These are phyloP conservation scores for Anagrus nilaparvatae DNA, from an alignment of 1,140 invertebrate species.

Conservation along the genomic window DNA sequence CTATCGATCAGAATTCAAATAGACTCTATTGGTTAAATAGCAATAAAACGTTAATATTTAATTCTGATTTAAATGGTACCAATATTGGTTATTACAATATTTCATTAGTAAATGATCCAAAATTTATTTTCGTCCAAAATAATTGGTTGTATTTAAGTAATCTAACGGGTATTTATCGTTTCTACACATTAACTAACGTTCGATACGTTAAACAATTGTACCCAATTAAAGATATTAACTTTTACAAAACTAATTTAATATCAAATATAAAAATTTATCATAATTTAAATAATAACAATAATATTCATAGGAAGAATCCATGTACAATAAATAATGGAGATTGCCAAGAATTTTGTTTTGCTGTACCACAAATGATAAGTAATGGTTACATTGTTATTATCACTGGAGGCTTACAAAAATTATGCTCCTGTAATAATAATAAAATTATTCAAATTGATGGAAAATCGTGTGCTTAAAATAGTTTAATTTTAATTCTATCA, in stretches of 20 bases:
- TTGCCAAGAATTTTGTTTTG: conserved; percentile 14
- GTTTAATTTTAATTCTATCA: too few relatives aligned
- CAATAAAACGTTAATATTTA: neutral
- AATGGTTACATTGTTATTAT: neutral
- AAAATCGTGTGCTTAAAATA: too few relatives aligned
- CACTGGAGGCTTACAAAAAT: conserved; percentile 2
- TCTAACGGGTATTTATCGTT: neutral
- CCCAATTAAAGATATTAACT: too few relatives aligned
- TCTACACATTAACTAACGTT: neutral
- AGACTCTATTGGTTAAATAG: conserved; percentile 4
- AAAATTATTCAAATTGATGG: neutral
- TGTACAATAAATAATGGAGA: conserved; percentile 5
- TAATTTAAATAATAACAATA: too few relatives aligned
- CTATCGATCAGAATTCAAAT: neutral
- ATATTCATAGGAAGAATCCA: neutral
- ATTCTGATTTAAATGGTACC: neutral
- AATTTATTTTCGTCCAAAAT: neutral
- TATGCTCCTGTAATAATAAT: conserved; percentile 6
- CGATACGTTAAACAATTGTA: too few relatives aligned
- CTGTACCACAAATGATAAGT: neutral
- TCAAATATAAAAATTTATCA: too few relatives aligned
- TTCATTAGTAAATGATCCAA: neutral
- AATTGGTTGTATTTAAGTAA: neutral
- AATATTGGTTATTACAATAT: neutral
- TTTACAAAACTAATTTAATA: too few relatives aligned